phyloP scores from a whole-genome alignment of 2,113 vertebrate genomes.

The Psophia crepitans region DNA sequence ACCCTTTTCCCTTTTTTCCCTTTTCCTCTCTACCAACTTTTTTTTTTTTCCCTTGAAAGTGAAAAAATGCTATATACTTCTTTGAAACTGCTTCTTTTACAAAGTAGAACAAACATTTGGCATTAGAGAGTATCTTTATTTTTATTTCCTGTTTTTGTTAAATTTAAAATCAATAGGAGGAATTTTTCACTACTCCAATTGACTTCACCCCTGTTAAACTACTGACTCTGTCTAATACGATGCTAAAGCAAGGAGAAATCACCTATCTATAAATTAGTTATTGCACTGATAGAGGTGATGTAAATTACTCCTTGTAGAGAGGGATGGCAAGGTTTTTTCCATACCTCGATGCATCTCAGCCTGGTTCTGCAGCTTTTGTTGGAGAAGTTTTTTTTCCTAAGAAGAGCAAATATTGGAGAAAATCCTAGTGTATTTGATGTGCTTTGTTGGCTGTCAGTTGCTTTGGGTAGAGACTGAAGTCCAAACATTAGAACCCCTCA shows the following conservation, averaged over 20 bases:
- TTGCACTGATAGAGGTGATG: neutral
- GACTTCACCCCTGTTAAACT: neutral
- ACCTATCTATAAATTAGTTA: neutral
- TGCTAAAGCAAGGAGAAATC: neutral
- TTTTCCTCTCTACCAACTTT: neutral
- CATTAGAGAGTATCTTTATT: neutral
- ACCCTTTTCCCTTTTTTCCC: neutral
- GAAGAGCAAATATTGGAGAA: neutral
- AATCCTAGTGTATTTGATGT: neutral
- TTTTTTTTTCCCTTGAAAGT: neutral
- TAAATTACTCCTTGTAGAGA: accelerated
- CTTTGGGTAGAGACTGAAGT: neutral
- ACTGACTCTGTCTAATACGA: neutral
- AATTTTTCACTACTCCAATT: neutral
- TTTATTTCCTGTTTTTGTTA: neutral
- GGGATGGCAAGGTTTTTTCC: neutral
- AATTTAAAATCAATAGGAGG: neutral
- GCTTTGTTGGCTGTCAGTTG: neutral
- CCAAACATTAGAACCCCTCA: neutral
- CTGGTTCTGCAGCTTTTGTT: neutral
- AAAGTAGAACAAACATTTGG: neutral
- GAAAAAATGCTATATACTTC: neutral
- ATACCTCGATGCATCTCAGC: neutral
- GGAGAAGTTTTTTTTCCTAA: neutral
- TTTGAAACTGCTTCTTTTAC: neutral